Conservation (phyloP, 2,888 invertebrate species). For the Merodon equestris region DNA sequence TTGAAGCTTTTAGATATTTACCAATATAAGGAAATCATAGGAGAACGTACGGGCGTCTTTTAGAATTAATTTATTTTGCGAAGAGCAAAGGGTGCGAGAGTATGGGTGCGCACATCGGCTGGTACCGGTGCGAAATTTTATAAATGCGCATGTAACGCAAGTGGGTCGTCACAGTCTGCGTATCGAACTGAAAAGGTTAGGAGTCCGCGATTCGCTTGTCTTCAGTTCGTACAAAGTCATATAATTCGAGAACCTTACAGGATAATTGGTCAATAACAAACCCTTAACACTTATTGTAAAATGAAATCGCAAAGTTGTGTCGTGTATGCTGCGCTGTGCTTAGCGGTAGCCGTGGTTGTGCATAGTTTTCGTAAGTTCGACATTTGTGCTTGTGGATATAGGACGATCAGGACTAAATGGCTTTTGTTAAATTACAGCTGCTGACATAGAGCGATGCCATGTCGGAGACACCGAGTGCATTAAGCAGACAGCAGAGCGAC, state of each 20-base stretch:
- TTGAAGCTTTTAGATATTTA: conserved; percentile 45
- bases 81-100: neutral
- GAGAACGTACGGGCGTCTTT: conserved; percentile 33
- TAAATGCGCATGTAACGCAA: conserved; percentile 64
- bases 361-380: conserved; percentile 58
- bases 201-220: conserved; percentile 45
- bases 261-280: neutral
- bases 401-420: no score
- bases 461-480: conserved; percentile 75
- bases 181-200: conserved; percentile 55
- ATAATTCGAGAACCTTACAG: conserved; percentile 34
- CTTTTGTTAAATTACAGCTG: conserved; percentile 70
- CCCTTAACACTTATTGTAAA: neutral
- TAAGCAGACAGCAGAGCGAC: conserved; percentile 71
- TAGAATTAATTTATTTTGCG: conserved; percentile 62
- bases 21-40: conserved; percentile 62
- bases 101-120: neutral
- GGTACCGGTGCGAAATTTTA: conserved; percentile 52
- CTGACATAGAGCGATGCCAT: conserved; percentile 75
- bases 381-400: no score
- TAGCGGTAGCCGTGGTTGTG: conserved; percentile 28
- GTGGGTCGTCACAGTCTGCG: conserved; percentile 54
- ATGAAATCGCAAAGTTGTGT: conserved; percentile 38
- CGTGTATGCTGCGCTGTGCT: conserved; percentile 22
- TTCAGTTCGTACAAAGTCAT: neutral